Percentiles rank a stretch among this genome's conserved stretches.
These are phyloP conservation scores for Drosophila rhopaloa DNA, from an alignment of 1,140 invertebrate species.

Conservation along the genomic window DNA sequence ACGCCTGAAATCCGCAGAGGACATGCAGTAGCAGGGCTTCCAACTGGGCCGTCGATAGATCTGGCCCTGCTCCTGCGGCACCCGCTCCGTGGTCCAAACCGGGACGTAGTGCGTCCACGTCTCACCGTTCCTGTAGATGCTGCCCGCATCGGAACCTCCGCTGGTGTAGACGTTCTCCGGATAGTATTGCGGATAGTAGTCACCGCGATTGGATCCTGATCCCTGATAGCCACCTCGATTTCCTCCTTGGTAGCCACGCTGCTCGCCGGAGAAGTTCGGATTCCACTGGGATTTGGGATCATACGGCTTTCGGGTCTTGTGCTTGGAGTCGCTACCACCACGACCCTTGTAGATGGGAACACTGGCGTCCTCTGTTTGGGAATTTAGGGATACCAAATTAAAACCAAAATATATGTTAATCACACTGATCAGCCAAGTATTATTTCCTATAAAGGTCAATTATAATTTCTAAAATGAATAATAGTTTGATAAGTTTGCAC, in stretches of 20 bases:
- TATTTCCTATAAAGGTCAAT: too few species aligned
- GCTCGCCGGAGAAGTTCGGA: conserved; percentile 70
- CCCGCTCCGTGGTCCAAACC: conserved; percentile 80
- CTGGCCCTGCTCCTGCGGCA: conserved; percentile 60
- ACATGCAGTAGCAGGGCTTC: conserved; percentile 82
- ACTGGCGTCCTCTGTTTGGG: conserved; percentile 73
- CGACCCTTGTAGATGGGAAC: conserved; percentile 83
- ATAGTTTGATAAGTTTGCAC: too few species aligned
- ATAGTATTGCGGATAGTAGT: conserved; percentile 70
- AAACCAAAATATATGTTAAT: too few species aligned
- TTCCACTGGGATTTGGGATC: conserved; percentile 80
- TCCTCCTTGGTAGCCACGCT: conserved; percentile 41
- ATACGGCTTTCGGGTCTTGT: conserved; percentile 60
- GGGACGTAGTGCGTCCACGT: conserved; percentile 80
- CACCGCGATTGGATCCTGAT: conserved; percentile 12
- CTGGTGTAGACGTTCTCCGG: conserved; percentile 60
- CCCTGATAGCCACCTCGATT: conserved; percentile 36
- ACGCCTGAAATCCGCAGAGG: conserved; percentile 61
- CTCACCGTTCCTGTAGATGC: conserved; percentile 61
- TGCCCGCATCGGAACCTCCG: conserved; percentile 35
- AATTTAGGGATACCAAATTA: neutral
- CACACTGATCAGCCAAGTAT: too few species aligned
- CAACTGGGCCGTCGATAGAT: conserved; percentile 64
- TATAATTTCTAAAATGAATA: too few species aligned
- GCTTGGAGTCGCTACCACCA: conserved; percentile 55